Percentiles rank a stretch among this genome's conserved stretches.
These are phyloP conservation scores for Cliona cf. orientalis DNA, from an alignment of 37 sponge, comb jelly and placozoan genomes.

Conservation along the genomic window DNA sequence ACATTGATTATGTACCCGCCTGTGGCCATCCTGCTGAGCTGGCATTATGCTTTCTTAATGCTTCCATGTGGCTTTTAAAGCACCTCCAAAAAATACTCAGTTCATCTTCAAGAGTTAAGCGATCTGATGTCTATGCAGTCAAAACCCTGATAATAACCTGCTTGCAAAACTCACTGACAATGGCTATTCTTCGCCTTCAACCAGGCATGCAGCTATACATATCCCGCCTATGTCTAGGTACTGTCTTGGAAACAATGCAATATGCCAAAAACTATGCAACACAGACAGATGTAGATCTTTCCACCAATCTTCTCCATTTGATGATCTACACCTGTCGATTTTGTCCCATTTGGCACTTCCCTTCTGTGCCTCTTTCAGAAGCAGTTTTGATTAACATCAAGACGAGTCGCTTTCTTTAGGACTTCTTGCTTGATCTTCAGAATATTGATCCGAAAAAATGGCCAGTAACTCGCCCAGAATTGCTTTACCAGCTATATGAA, in stretches of 20 bases:
- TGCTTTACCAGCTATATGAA: conserved; percentile 79
- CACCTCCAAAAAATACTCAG: conserved; percentile 19
- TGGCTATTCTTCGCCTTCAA: conserved; percentile 35
- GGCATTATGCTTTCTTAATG: conserved; percentile 48
- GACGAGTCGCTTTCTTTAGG: conserved; percentile 22
- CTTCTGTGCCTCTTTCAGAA: conserved; percentile 62
- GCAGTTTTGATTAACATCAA: conserved; percentile 52
- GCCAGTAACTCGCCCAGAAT: conserved; percentile 34
- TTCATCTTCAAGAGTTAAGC: neutral
- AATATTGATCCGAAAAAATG: neutral
- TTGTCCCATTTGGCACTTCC: conserved; percentile 72
- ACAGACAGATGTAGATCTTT: conserved; percentile 18
- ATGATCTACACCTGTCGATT: conserved; percentile 35
- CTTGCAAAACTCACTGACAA: neutral
- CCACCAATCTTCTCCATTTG: conserved; percentile 4
- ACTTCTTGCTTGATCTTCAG: conserved; percentile 41
- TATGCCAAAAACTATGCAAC: neutral
- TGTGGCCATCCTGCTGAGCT: conserved; percentile 67
- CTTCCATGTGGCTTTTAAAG: conserved; percentile 63
- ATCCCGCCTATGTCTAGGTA: conserved; percentile 30
- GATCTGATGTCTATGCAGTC: conserved; percentile 19
- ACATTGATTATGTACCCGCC: conserved; percentile 54
- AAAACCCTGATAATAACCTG: conserved; percentile 18
- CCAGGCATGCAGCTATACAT: conserved; percentile 77
- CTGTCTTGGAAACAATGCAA: conserved; percentile 10